Evolutionary conservation across 2,888 invertebrate species (phyloP).

Genomic region (Trichopoda pennipes): DNA sequence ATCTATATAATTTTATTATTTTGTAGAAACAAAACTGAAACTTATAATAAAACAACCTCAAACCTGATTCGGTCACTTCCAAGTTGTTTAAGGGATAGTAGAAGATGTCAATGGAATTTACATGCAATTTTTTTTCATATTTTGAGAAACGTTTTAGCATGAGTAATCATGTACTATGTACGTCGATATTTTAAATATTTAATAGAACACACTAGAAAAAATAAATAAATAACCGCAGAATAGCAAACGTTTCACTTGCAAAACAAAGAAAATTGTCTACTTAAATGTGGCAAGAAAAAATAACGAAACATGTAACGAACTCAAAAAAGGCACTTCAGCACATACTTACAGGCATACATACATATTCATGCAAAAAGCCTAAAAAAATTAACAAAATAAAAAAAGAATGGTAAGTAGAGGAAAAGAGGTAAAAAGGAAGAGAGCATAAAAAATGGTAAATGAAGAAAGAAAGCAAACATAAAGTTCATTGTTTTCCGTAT

Average conservation of each 20-base stretch:
- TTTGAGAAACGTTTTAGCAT: not conserved
- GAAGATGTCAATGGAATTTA: constrained; percentile 33
- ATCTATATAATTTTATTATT: not conserved
- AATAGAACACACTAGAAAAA: constrained; percentile 49
- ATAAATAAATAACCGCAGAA: constrained; percentile 55
- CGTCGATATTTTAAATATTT: constrained; percentile 66
- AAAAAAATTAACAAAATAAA: constrained; percentile 10
- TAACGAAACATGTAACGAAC: constrained; percentile 32
- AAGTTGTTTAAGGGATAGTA: not conserved
- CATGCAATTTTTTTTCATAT: too few species aligned
- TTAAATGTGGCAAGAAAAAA: constrained; percentile 48
- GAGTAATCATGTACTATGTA: constrained; percentile 3
- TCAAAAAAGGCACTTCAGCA: not conserved
- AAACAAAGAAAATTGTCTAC: constrained; percentile 54
- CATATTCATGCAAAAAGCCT: not conserved
- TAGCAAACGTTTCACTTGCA: constrained; percentile 51
- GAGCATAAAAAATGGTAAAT: constrained; percentile 14
- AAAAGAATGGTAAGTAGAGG: constrained; percentile 5
- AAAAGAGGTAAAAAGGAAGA: constrained; percentile 4
- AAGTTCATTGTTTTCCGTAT: constrained; percentile 67
- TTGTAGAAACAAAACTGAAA: too few species aligned
- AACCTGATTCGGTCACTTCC: constrained; percentile 15
- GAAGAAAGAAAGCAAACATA: constrained; percentile 49
- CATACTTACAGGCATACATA: not conserved
- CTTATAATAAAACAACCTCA: constrained; percentile 9